Percentiles rank a stretch among this genome's conserved stretches.
phyloP scores from a whole-genome alignment of 2,888 invertebrate species.

The Euphydryas editha region DNA sequence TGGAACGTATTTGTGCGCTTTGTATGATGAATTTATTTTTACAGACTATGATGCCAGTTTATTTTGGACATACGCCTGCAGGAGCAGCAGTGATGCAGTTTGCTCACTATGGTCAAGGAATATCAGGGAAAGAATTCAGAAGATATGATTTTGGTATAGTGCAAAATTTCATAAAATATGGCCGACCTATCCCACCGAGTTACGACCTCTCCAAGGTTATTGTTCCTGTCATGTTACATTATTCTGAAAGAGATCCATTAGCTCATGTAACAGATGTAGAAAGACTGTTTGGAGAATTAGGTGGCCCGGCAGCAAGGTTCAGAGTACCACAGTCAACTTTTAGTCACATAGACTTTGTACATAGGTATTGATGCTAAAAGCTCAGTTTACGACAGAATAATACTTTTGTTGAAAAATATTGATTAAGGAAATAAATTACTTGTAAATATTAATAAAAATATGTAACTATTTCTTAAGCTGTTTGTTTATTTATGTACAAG shows the following conservation, averaged over 20 bases:
- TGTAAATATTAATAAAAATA: neutral
- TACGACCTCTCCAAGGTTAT: slow-evolving; percentile 83
- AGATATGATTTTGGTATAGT: slow-evolving; percentile 83
- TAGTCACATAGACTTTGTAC: slow-evolving; percentile 88
- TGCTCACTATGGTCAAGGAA: slow-evolving; percentile 88
- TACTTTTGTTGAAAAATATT: slow-evolving; percentile 77
- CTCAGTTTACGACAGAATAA: slow-evolving; percentile 83
- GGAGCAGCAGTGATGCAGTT: slow-evolving; percentile 88
- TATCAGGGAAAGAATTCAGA: slow-evolving; percentile 77
- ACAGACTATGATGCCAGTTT: slow-evolving; percentile 87
- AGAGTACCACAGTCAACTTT: slow-evolving; percentile 82
- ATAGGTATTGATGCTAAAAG: slow-evolving; percentile 85
- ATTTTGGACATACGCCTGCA: slow-evolving; percentile 87
- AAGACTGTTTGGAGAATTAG: slow-evolving; percentile 77
- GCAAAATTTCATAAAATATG: slow-evolving; percentile 82
- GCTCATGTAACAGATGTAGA: slow-evolving; percentile 83
- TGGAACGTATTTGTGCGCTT: neutral
- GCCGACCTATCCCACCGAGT: slow-evolving; percentile 78
- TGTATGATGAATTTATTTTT: slow-evolving; percentile 33
- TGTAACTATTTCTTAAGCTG: too few relatives aligned
- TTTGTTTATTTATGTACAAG: neutral
- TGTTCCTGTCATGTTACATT: slow-evolving; percentile 86
- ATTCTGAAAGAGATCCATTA: slow-evolving; percentile 86
- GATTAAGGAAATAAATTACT: slow-evolving; percentile 40
- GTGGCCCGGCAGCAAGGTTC: slow-evolving; percentile 82